Evolutionary conservation across 2,797 vertebrate genomes (phyloP).

Genomic region (Silurus aristotelis): DNA sequence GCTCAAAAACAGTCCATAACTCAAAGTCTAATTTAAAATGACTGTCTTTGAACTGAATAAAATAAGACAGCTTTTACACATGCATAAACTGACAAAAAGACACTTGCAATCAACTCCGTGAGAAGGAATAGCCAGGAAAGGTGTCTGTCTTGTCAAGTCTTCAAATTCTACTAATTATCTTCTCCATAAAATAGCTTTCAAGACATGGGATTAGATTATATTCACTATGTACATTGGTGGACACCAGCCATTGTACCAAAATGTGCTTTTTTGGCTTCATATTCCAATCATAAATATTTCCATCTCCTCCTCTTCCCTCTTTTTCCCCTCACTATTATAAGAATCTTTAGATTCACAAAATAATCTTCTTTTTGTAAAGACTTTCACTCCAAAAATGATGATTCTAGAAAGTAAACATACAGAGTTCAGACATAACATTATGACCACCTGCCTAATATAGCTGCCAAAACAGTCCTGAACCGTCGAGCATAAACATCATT

Average conservation of each 20-base stretch:
- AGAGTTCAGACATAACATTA: too few species aligned
- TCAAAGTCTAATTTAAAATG: conserved; percentile 25
- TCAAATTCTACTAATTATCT: too few species aligned
- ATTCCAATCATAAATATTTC: not conserved
- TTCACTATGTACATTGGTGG: not conserved
- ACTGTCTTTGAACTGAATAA: conserved; percentile 32
- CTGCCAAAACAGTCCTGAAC: too few species aligned
- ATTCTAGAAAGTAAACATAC: too few species aligned
- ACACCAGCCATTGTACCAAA: not conserved
- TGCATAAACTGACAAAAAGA: not conserved
- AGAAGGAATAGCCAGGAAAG: too few species aligned
- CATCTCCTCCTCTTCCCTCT: not conserved
- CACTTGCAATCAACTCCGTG: not conserved
- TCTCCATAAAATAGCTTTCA: not conserved
- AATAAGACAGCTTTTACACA: not conserved
- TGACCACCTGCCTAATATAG: too few species aligned
- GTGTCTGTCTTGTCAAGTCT: not conserved
- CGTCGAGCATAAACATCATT: too few species aligned
- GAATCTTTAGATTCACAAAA: too few species aligned
- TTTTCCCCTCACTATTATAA: too few species aligned
- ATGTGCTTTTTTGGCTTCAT: not conserved
- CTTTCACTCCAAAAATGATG: too few species aligned
- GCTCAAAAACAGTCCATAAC: conserved; percentile 23
- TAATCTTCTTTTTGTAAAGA: too few species aligned
- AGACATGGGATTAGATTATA: not conserved